Percentiles rank a stretch among this genome's conserved stretches.
Evolutionary conservation across 1,140 invertebrate species (phyloP).

Genomic region (Drosophila ironensis): DNA sequence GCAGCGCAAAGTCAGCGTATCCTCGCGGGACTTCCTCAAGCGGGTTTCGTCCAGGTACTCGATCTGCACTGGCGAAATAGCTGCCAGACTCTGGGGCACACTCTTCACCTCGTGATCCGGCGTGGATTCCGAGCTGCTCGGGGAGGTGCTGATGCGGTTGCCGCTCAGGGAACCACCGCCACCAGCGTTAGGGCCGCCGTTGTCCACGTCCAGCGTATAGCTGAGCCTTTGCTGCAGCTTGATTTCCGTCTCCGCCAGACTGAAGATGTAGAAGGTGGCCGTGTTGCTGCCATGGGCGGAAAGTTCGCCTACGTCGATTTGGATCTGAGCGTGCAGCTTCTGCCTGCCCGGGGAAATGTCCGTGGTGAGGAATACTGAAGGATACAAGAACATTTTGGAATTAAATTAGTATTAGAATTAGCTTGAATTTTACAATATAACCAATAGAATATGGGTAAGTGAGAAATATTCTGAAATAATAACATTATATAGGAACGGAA

Average conservation of each 20-base stretch:
- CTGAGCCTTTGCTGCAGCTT: constrained; percentile 71
- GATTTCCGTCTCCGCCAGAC: constrained; percentile 68
- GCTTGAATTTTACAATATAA: too few relatives aligned
- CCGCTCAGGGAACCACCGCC: background rate
- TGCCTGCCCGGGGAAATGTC: constrained; percentile 65
- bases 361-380: constrained; percentile 79
- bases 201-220: constrained; percentile 70
- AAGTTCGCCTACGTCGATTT: constrained; percentile 78
- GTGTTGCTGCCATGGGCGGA: constrained; percentile 64
- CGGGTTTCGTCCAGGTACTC: constrained; percentile 76
- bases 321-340: constrained; percentile 72
- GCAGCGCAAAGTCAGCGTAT: constrained; percentile 61
- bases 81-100: constrained; percentile 22
- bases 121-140: constrained; percentile 67
- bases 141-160: constrained; percentile 19
- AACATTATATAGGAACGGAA: too few relatives aligned
- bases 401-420: too few relatives aligned
- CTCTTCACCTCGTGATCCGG: constrained; percentile 58
- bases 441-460: too few relatives aligned
- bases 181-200: constrained; percentile 1
- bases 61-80: constrained; percentile 64
- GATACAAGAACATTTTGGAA: too few relatives aligned
- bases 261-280: constrained; percentile 74
- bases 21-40: constrained; percentile 73
- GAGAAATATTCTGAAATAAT: too few relatives aligned